Evolutionary conservation across 2,888 invertebrate species (phyloP), one percentile per base, ranked within the genome.

Genomic region (Boloria euphrosyne): DNA sequence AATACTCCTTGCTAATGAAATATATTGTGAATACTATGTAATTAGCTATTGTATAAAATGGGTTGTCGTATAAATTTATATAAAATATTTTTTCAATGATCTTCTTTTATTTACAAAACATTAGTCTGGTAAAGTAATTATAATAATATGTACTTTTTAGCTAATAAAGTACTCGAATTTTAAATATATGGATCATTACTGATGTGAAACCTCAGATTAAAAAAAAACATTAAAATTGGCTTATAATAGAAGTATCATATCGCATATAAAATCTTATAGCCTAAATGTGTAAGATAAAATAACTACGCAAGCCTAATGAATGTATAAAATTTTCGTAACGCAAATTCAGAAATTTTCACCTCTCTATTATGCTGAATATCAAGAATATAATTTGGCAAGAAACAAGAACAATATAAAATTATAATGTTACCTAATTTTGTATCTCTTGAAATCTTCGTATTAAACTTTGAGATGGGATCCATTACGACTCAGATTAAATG

Each of bases 61-160:
- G 84, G 87, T 89, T 89, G 88, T 87, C 85, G 86, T 89, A 88
- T 85, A 83, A 83, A 87, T 90, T 90, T 90, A 86, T 89, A 90
- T 85, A 83, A 89, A 86, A 80, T 87, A 85, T 87, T 86, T 89
- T 89, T 86, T 80, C 78, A 78, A 86, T 69, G 6, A 31, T 5
- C 71, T 73, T 78, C 82, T 82, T 86, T 70, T 61, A 67, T 74
- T 74, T 62, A 44, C 38, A 54, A 3, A 10, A 5, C 10, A 16
- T 31, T 31, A 27, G 0, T 49, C 10, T 17, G 13, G 3, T 27
- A n/a, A 53, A 13, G 2, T 31, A 14, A 52, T 27, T 52, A 14
- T 4, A n/a, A n/a, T n/a, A n/a, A n/a, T 52, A 27, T 13, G 27
- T 27, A 22, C 3, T 22, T n/a, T 27, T 27, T n/a, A 27, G 13